These are phyloP conservation scores for Sanderia malayensis DNA, from an alignment of 30 jellyfish, hydroid and myxozoan genomes.

Conservation along the genomic window DNA sequence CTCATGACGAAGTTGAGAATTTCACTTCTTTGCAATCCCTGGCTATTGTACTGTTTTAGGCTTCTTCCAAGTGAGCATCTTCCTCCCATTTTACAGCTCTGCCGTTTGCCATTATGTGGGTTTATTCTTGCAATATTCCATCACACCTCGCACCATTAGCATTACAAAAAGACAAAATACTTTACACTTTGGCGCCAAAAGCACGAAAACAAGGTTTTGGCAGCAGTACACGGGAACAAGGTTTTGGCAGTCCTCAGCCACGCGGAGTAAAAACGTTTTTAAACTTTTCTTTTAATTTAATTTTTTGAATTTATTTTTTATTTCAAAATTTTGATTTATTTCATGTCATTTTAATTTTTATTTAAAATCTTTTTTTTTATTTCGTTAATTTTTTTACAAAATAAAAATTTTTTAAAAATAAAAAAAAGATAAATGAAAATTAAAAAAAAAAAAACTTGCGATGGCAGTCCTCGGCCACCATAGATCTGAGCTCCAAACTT, in stretches of 20 bases:
- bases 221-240: constrained; percentile 6
- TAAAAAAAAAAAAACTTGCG: not conserved
- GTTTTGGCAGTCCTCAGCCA: constrained; percentile 7
- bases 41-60: constrained; percentile 10
- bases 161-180: not conserved
- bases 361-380: not conserved
- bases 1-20: constrained; percentile 50
- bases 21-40: constrained; percentile 41
- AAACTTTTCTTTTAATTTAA: not conserved
- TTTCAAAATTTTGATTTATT: not conserved
- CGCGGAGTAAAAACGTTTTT: not conserved
- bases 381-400: not conserved
- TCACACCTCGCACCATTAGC: not conserved
- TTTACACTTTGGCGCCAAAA: constrained; percentile 9
- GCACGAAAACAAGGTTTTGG: constrained; percentile 19
- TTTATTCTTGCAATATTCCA: not conserved
- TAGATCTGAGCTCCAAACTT: too few relatives aligned
- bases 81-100: constrained; percentile 36
- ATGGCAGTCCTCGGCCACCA: constrained; percentile 16
- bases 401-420: not conserved
- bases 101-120: constrained; percentile 14
- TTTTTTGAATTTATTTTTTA: constrained; percentile 1
- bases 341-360: not conserved
- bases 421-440: not conserved
- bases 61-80: constrained; percentile 36